Conservation (phyloP, 1,140 invertebrate genomes). For the Tetraneura akinire region DNA sequence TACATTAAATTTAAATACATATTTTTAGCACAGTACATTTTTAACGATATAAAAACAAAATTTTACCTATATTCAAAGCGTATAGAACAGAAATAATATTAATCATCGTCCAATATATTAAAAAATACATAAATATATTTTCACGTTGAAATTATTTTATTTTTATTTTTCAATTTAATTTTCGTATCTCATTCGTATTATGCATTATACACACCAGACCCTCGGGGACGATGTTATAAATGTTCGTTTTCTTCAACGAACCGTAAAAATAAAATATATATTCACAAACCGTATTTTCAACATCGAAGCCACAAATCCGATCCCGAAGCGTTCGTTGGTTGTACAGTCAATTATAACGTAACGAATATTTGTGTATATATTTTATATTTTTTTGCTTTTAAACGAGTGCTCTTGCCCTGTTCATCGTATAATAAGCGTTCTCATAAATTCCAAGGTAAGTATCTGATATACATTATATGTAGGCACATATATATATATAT, state of each 20-base stretch:
- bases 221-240: conserved; percentile 18
- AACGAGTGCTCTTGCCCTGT: conserved; percentile 16
- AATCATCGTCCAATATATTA: background rate
- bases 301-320: conserved; percentile 46
- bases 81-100: background rate
- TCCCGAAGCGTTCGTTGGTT: conserved; percentile 23
- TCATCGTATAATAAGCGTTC: conserved; percentile 35
- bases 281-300: conserved; percentile 44
- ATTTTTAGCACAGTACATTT: no score
- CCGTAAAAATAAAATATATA: conserved; percentile 51
- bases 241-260: conserved; percentile 45
- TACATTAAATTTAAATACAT: no score
- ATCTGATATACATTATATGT: conserved; percentile 35
- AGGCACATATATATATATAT: background rate
- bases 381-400: conserved; percentile 36
- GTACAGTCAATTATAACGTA: conserved; percentile 50
- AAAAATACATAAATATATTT: background rate
- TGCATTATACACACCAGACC: background rate
- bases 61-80: background rate
- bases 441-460: conserved; percentile 46
- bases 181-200: conserved; percentile 38
- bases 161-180: conserved; percentile 44
- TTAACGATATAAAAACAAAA: background rate
- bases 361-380: conserved; percentile 34
- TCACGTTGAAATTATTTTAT: background rate